These are phyloP conservation scores for Garra rufa DNA, from an alignment of 2,113 vertebrate species.

Conservation along the genomic window DNA sequence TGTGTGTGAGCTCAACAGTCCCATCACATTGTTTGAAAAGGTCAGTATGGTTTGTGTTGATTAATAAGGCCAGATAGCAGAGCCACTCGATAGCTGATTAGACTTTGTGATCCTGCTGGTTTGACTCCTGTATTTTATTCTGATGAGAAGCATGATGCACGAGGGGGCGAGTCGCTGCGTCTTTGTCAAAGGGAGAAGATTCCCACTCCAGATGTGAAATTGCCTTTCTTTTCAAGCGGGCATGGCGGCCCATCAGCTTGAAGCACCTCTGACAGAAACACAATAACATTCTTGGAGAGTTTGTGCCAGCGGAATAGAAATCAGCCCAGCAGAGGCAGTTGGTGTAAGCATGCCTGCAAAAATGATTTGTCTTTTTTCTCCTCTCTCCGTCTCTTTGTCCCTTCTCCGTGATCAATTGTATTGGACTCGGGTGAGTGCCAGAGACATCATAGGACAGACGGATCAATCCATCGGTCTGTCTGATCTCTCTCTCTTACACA, in stretches of 20 bases:
- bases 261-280: constrained; percentile 50
- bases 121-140: constrained; percentile 52
- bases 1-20: constrained; percentile 25
- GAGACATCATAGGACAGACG: constrained; percentile 3
- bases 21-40: constrained; percentile 30
- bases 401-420: constrained; percentile 22
- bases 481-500: neutral
- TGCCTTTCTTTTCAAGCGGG: constrained; percentile 50
- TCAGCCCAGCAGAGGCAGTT: constrained; percentile 23
- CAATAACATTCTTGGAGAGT: constrained; percentile 45
- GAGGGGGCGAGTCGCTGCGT: neutral
- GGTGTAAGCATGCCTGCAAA: constrained; percentile 31
- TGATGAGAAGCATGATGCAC: constrained; percentile 49
- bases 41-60: constrained; percentile 48
- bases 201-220: constrained; percentile 49
- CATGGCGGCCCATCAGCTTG: constrained; percentile 44
- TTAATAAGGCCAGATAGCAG: constrained; percentile 51
- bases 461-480: constrained; percentile 15
- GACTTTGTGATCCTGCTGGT: constrained; percentile 39
- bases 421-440: constrained; percentile 1
- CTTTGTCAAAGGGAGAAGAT: constrained; percentile 27
- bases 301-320: constrained; percentile 25
- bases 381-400: constrained; percentile 8
- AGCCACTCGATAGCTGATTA: constrained; percentile 48
- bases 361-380: constrained; percentile 21